phyloP scores from a whole-genome alignment of 2,797 vertebrate genomes.

The Spinus pinus region DNA sequence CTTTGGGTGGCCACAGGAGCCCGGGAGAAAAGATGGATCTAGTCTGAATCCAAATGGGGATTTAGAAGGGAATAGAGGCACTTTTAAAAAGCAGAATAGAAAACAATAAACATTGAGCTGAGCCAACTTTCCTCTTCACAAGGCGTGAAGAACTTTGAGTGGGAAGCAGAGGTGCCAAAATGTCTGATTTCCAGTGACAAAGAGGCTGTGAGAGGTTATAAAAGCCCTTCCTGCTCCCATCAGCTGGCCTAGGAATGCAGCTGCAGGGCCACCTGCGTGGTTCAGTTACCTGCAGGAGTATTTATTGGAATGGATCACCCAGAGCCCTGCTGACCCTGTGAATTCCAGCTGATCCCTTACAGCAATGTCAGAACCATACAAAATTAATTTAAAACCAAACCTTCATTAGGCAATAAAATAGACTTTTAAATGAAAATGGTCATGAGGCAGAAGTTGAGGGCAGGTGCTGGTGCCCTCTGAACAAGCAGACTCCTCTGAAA shows the following conservation, averaged over 20 bases:
- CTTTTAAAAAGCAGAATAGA: not conserved
- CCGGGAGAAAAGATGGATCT: not conserved
- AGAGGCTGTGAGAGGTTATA: not conserved
- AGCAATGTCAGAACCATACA: not conserved
- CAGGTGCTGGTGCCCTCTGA: not conserved
- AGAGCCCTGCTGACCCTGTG: not conserved
- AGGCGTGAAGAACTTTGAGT: not conserved
- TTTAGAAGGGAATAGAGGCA: not conserved
- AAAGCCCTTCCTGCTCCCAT: not conserved
- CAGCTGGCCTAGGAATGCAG: not conserved
- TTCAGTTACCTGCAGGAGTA: not conserved
- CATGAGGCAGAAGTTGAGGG: not conserved
- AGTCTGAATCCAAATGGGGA: not conserved
- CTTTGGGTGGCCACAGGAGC: not conserved
- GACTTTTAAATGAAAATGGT: not conserved
- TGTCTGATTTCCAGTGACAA: not conserved
- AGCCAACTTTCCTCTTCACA: not conserved
- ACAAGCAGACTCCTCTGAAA: not conserved
- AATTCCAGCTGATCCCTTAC: not conserved
- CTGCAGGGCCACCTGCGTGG: not conserved
- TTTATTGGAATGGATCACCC: not conserved
- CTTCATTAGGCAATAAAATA: conserved; percentile 3
- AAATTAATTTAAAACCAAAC: conserved; percentile 27
- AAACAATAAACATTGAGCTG: not conserved
- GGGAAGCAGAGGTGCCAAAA: not conserved